Evolutionary conservation across 1,140 invertebrate species (phyloP).

Genomic region (Trichonephila clavata): DNA sequence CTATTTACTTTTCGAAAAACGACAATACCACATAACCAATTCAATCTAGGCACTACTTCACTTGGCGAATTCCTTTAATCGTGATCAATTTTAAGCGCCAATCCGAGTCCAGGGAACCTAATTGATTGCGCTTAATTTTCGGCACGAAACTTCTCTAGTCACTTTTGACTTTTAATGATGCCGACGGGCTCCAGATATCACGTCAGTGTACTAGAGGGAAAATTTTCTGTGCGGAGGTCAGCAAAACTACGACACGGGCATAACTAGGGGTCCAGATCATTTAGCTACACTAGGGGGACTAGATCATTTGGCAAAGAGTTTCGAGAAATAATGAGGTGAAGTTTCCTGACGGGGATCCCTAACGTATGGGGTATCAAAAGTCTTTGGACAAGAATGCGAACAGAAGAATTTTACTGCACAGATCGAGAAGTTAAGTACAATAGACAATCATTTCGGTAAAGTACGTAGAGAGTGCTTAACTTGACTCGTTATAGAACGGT

Average conservation of each 20-base stretch:
- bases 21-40: neutral
- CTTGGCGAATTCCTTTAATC: neutral
- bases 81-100: neutral
- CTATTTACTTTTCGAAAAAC: too few species aligned
- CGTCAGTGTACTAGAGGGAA: conserved; percentile 1
- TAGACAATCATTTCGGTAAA: neutral
- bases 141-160: conserved; percentile 35
- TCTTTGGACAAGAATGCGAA: conserved; percentile 8
- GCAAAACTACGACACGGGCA: conserved; percentile 39
- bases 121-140: conserved; percentile 49
- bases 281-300: neutral
- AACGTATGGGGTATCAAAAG: conserved; percentile 4
- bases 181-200: conserved; percentile 10
- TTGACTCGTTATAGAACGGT: neutral
- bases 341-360: neutral
- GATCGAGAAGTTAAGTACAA: neutral
- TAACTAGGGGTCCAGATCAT: conserved; percentile 47
- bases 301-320: conserved; percentile 49
- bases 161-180: conserved; percentile 58
- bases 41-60: neutral
- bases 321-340: conserved; percentile 50
- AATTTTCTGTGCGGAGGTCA: conserved; percentile 30
- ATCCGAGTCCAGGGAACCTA: neutral
- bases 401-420: neutral
- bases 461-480: neutral